phyloP scores from a whole-genome alignment of 2,797 vertebrate genomes.

The Acrossocheilus wenchowensis region DNA sequence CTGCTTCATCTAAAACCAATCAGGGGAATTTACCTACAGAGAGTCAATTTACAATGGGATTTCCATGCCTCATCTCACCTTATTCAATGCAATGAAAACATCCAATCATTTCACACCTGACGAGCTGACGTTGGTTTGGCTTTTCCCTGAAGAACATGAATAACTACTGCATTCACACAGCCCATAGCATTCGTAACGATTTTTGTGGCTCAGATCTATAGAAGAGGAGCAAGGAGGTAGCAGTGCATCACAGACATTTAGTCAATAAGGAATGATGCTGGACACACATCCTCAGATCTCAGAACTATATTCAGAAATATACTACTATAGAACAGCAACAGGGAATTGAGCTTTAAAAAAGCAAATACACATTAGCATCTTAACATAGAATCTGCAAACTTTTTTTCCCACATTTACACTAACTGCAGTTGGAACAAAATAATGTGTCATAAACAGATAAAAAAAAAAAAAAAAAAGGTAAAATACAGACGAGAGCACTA shows the following conservation, averaged over 20 bases:
- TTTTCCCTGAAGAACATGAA: constrained; percentile 49
- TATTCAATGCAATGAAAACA: constrained; percentile 57
- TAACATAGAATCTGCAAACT: neutral
- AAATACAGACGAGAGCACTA: neutral
- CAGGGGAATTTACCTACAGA: constrained; percentile 50
- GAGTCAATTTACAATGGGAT: constrained; percentile 50
- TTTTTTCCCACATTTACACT: neutral
- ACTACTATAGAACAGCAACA: constrained; percentile 15
- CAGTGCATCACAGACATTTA: constrained; percentile 26
- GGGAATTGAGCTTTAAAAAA: neutral
- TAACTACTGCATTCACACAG: constrained; percentile 32
- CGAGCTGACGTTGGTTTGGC: constrained; percentile 29
- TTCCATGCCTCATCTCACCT: constrained; percentile 54
- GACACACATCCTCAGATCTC: constrained; percentile 22
- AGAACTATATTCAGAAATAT: constrained; percentile 18
- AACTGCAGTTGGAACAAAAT: neutral
- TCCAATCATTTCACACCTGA: constrained; percentile 50
- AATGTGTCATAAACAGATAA: neutral
- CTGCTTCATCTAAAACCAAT: constrained; percentile 56
- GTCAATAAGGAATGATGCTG: constrained; percentile 24
- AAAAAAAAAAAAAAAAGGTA: too few species aligned
- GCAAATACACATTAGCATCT: neutral
- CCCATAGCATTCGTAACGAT: constrained; percentile 33
- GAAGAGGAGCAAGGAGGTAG: constrained; percentile 1
- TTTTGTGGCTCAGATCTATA: constrained; percentile 29